Evolutionary conservation across 2,888 invertebrate genomes (phyloP).

Genomic region (Drosophila leonis): DNA sequence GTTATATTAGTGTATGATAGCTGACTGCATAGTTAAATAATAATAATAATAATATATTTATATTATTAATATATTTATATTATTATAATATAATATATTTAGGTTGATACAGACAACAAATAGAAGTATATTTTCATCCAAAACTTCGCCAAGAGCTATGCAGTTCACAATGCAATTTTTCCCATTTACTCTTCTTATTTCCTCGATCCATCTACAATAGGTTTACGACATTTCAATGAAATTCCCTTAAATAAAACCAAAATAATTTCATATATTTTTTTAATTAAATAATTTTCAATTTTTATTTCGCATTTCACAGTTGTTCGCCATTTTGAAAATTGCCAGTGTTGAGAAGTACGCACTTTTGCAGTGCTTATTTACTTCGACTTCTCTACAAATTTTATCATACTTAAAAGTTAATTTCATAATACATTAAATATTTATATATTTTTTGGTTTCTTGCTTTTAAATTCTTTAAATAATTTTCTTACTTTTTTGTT

Average conservation of each 20-base stretch:
- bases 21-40: too few relatives aligned
- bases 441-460: conserved; percentile 1
- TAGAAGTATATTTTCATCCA: too few relatives aligned
- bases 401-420: conserved; percentile 53
- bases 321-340: conserved; percentile 54
- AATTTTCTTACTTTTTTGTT: conserved; percentile 15
- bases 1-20: background rate
- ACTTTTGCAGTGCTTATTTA: conserved; percentile 46
- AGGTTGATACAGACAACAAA: too few relatives aligned
- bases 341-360: conserved; percentile 53
- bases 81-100: too few relatives aligned
- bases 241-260: background rate
- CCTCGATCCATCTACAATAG: too few relatives aligned
- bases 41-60: too few relatives aligned
- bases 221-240: too few relatives aligned
- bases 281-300: conserved; percentile 55
- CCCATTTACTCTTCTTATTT: too few relatives aligned
- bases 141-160: too few relatives aligned
- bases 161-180: too few relatives aligned
- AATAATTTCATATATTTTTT: conserved; percentile 15
- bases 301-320: conserved; percentile 48
- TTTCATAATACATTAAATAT: conserved; percentile 45
- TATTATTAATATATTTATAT: too few relatives aligned
- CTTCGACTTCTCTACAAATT: conserved; percentile 28
- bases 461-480: conserved; percentile 26